Evolutionary conservation across 2,888 invertebrate genomes (phyloP).

Genomic region (Drosophila conformis): DNA sequence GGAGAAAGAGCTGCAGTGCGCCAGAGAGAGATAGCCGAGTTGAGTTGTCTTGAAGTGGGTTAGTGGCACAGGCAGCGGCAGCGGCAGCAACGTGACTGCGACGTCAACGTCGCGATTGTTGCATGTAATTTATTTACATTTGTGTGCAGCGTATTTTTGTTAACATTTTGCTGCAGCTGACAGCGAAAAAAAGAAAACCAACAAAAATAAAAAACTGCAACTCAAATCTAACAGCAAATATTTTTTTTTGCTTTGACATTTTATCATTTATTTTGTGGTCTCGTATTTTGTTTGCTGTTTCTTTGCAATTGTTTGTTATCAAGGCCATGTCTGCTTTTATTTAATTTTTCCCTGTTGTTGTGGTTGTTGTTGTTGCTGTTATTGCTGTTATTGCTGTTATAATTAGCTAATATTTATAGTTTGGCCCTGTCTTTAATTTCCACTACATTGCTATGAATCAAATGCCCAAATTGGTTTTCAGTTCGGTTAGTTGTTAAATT

Average conservation of each 20-base stretch:
- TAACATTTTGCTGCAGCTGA: conserved; percentile 68
- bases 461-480: conserved; percentile 18
- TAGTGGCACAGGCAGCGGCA: conserved; percentile 69
- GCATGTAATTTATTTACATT: conserved; percentile 77
- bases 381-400: conserved; percentile 27
- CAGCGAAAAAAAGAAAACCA: conserved; percentile 12
- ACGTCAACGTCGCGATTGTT: conserved; percentile 50
- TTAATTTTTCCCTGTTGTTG: neutral
- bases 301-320: conserved; percentile 51
- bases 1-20: conserved; percentile 7
- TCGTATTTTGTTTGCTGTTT: conserved; percentile 23
- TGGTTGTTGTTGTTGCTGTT: conserved; percentile 1
- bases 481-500: conserved; percentile 34
- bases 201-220: neutral
- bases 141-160: conserved; percentile 49
- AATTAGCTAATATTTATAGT: conserved; percentile 71
- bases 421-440: conserved; percentile 28
- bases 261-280: conserved; percentile 38
- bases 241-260: conserved; percentile 67
- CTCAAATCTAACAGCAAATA: conserved; percentile 59
- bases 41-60: conserved; percentile 74
- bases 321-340: conserved; percentile 44
- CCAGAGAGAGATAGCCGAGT: conserved; percentile 34
- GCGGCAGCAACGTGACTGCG: conserved; percentile 67
- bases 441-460: conserved; percentile 7